Base-by-base conservation (phyloP, 2,888 invertebrate genomes). In the Drosophila hamatofila region DNA sequence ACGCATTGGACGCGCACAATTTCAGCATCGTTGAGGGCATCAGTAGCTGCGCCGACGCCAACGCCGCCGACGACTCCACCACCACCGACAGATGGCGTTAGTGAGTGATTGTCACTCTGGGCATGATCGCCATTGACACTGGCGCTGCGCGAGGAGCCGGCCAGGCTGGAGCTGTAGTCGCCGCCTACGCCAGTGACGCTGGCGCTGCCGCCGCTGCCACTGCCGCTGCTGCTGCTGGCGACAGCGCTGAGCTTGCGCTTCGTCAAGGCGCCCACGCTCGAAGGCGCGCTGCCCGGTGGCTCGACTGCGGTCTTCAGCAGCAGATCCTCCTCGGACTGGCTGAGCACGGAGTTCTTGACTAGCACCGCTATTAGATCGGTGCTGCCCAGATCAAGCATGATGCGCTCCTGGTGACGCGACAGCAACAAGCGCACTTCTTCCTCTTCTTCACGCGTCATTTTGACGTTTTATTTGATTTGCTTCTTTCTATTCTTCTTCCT, bases 331-430 rank as follows among this genome's bases (percentile, higher is more conserved):
- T 95, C 95, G 81, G 94, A 94, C 76, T 95, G 93, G 86, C 93
- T 95, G 72, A 95, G 94, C 76, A 95, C 94, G 56, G 95, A 94
- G 88, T 95, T 95, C 90, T 95, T 95, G 62, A 95, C 95, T 68
- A 95, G 93, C 75, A 94, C 94, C 73, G 94, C 94, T 79, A 95
- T 90, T 58, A 95, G 93, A 91, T 95, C 95, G 73, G 95, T 95
- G 78, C 94, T 94, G 88, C 94, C 93, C 80, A 95, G 91, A 93
- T 95, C 95, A 70, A 94, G 94, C 86, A 95, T 93, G 84, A 95
- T 94, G 70, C 94, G 94, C 55, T 94, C 93, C 92, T 94, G 95
- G 92, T 95, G 95, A 61, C 95, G 94, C 81, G 94, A 93, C 66
- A 95, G 93, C 76, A 95, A 93, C 83, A 94, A 94, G 91, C 95